A percentile compares a stretch with the other conserved stretches of the same genome.
These are phyloP conservation scores for Leptinotarsa undecemlineata DNA, from an alignment of 1,140 invertebrate species.

Conservation along the genomic window DNA sequence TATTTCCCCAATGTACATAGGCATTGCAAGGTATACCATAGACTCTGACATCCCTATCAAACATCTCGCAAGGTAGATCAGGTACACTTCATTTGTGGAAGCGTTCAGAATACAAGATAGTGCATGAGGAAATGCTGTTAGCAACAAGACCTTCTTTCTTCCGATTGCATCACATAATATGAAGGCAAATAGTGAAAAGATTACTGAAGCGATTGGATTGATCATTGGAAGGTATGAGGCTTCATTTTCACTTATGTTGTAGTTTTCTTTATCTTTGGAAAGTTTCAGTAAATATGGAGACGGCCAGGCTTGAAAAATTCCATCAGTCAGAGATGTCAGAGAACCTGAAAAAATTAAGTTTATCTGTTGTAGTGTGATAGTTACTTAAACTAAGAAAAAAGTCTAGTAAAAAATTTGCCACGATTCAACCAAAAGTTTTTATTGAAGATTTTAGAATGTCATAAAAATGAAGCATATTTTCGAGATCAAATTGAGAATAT, in stretches of 20 bases:
- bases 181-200: background rate
- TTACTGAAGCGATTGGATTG: background rate
- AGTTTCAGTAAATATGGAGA: conserved; percentile 23
- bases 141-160: conserved; percentile 35
- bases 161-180: conserved; percentile 35
- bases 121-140: conserved; percentile 27
- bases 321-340: background rate
- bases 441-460: too few relatives aligned
- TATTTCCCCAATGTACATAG: conserved; percentile 40
- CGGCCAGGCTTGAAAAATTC: conserved; percentile 26
- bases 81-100: conserved; percentile 3
- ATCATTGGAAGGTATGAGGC: background rate
- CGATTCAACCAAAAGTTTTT: too few relatives aligned
- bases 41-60: conserved; percentile 35
- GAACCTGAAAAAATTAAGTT: background rate
- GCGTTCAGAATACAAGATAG: conserved; percentile 20
- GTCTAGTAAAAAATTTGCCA: too few relatives aligned
- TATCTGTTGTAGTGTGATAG: background rate
- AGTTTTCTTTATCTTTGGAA: conserved; percentile 13
- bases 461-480: too few relatives aligned
- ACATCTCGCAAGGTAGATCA: conserved; percentile 22
- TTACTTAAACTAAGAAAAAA: too few relatives aligned
- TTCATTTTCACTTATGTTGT: background rate
- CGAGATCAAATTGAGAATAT: too few relatives aligned
- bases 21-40: conserved; percentile 28